These are phyloP conservation scores for Drosophila prostipennis DNA, from an alignment of 2,888 invertebrate species.

Conservation along the genomic window DNA sequence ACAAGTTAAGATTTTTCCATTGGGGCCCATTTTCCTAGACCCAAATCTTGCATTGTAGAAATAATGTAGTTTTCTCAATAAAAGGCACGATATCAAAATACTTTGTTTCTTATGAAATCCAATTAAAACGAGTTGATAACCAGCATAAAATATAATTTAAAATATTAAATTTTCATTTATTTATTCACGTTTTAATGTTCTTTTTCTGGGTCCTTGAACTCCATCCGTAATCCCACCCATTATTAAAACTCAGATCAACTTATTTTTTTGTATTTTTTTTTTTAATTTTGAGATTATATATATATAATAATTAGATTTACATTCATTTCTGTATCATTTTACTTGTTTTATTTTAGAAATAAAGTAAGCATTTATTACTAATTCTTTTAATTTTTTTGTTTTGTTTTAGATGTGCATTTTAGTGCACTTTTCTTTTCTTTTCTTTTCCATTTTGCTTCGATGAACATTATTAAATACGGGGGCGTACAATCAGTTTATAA, in stretches of 20 bases:
- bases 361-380: slow-evolving; percentile 79
- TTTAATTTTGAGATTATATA: slow-evolving; percentile 73
- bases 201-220: too few species aligned
- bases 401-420: slow-evolving; percentile 65
- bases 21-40: too few species aligned
- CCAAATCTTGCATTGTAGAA: too few species aligned
- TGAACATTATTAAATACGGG: slow-evolving; percentile 72
- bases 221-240: too few species aligned
- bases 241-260: background rate
- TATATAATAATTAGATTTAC: slow-evolving; percentile 72
- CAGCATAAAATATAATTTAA: too few species aligned
- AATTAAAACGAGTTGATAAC: too few species aligned
- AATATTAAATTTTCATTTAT: too few species aligned
- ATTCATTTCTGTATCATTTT: slow-evolving; percentile 76
- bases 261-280: slow-evolving; percentile 62
- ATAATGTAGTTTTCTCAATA: too few species aligned
- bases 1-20: too few species aligned
- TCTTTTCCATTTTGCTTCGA: slow-evolving; percentile 57
- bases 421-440: slow-evolving; percentile 53
- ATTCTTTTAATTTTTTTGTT: slow-evolving; percentile 54
- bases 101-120: too few species aligned
- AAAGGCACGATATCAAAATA: too few species aligned
- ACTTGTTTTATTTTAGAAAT: slow-evolving; percentile 80
- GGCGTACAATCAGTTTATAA: slow-evolving; percentile 62
- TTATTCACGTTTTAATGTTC: too few species aligned